Evolutionary conservation across 2,113 vertebrate species (phyloP).

Genomic region (Halcyon malimbica): DNA sequence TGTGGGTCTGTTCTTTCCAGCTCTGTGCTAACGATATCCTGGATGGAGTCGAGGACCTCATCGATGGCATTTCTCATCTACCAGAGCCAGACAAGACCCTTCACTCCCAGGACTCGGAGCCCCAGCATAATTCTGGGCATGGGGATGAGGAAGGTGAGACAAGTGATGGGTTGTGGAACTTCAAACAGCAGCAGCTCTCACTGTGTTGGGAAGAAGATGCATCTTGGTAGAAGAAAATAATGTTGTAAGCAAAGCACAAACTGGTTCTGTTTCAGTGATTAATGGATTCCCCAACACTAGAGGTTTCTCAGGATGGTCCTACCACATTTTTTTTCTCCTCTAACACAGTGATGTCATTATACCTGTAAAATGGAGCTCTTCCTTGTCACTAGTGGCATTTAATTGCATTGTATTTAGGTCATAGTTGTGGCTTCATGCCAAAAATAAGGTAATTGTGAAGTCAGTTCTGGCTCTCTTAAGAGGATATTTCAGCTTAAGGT

Average conservation of each 20-base stretch:
- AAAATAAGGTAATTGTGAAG: background rate
- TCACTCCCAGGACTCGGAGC: conserved; percentile 80
- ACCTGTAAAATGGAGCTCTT: background rate
- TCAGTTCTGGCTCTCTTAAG: background rate
- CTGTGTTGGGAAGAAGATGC: background rate
- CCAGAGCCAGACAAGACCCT: conserved; percentile 87
- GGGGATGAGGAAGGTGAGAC: conserved; percentile 80
- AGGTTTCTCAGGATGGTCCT: background rate
- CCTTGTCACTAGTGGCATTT: background rate
- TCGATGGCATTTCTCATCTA: conserved; percentile 88
- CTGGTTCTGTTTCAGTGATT: background rate
- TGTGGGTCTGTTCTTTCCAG: conserved; percentile 71
- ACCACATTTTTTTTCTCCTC: background rate
- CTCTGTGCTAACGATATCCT: conserved; percentile 90
- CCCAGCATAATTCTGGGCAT: conserved; percentile 75
- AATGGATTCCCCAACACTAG: background rate
- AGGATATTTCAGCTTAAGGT: background rate
- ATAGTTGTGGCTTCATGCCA: background rate
- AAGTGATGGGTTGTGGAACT: background rate
- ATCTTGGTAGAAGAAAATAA: background rate
- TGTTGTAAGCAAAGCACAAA: background rate
- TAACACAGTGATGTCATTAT: background rate
- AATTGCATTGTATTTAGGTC: background rate
- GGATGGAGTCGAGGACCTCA: conserved; percentile 88
- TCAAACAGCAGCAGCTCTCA: background rate